Evolutionary conservation across 37 sponge, comb jelly and placozoan genomes (phyloP).

Genomic region (Halisarca cf. caerulea): DNA sequence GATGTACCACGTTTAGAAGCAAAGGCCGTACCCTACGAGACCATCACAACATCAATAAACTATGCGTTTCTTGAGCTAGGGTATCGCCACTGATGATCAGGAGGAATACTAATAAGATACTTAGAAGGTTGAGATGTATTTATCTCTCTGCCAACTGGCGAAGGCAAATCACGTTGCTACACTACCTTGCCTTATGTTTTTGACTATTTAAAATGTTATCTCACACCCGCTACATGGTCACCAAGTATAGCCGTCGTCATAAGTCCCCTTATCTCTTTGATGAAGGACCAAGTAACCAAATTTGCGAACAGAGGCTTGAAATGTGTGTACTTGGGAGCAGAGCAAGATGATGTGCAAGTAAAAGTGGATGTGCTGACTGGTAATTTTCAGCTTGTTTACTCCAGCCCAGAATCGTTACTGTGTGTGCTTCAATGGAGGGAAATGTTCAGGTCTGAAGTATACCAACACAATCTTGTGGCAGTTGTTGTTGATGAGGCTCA

Average conservation of each 20-base stretch:
- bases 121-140: neutral
- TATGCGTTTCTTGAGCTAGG: neutral
- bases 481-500: conserved; percentile 30
- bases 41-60: neutral
- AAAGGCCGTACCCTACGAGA: neutral
- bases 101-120: neutral
- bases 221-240: no score
- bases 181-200: neutral
- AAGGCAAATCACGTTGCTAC: neutral
- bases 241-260: no score
- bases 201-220: neutral
- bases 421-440: conserved; percentile 12
- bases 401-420: conserved; percentile 35
- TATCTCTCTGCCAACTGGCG: neutral
- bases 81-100: neutral
- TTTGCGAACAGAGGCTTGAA: no score
- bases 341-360: no score
- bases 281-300: no score
- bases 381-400: conserved; percentile 4
- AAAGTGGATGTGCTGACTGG: conserved; percentile 12
- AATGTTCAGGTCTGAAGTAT: conserved; percentile 23
- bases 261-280: no score
- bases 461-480: conserved; percentile 3
- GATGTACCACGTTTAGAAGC: neutral
- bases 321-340: no score